Conservation (phyloP, 2,113 vertebrate genomes). For the Neotragus pygmaeus region DNA sequence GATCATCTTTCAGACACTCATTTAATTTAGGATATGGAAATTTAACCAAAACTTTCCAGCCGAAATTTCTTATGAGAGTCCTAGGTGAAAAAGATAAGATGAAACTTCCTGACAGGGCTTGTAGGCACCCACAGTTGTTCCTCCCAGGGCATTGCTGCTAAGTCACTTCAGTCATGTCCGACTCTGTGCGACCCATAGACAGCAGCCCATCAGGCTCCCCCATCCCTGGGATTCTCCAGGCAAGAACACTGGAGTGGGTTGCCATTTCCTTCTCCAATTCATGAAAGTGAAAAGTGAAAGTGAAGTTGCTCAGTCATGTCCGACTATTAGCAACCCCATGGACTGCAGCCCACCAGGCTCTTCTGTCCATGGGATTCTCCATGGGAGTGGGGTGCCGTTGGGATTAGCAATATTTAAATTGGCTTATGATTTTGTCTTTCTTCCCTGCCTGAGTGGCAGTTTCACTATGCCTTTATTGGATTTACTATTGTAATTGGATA, state of each 20-base stretch:
- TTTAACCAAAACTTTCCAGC: not conserved
- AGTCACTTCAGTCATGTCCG: no score
- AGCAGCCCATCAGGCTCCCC: no score
- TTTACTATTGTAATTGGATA: slow-evolving; percentile 66
- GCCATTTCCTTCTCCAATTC: no score
- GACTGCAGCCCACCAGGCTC: no score
- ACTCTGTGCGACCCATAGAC: no score
- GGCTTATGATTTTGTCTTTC: slow-evolving; percentile 27
- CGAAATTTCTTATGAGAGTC: slow-evolving; percentile 4
- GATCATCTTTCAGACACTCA: slow-evolving; percentile 49
- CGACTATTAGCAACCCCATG: no score
- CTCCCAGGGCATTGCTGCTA: not conserved
- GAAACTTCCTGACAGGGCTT: not conserved
- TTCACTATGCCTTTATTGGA: slow-evolving; percentile 58
- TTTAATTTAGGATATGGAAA: slow-evolving; percentile 68
- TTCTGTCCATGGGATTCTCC: no score
- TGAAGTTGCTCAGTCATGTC: no score
- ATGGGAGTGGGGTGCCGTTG: no score
- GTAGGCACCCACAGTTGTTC: not conserved
- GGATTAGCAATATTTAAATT: slow-evolving; percentile 1
- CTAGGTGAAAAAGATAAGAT: not conserved
- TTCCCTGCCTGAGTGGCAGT: slow-evolving; percentile 33
- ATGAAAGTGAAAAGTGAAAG: no score
- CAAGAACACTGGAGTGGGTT: no score
- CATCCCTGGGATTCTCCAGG: no score